phyloP scores from a whole-genome alignment of 2,797 vertebrate genomes.

The Labroides dimidiatus region DNA sequence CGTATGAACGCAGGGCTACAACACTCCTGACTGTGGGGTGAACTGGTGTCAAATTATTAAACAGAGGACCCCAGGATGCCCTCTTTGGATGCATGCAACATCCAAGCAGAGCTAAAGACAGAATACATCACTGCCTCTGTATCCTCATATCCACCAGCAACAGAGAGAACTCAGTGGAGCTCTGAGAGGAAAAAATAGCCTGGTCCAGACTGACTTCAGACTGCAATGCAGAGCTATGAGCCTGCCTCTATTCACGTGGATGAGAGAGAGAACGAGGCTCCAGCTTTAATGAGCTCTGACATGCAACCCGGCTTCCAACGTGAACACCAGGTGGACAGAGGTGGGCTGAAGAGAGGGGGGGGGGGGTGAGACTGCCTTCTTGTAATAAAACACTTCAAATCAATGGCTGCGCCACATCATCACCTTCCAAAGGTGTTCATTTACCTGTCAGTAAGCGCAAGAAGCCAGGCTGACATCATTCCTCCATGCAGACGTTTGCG shows the following conservation, averaged over 20 bases:
- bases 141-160: conserved; percentile 34
- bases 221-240: conserved; percentile 81
- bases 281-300: conserved; percentile 70
- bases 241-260: conserved; percentile 65
- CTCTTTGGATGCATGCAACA: conserved; percentile 20
- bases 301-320: conserved; percentile 56
- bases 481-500: conserved; percentile 42
- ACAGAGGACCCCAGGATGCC: conserved; percentile 12
- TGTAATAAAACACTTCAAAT: conserved; percentile 33
- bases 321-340: conserved; percentile 66
- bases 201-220: conserved; percentile 67
- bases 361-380: conserved; percentile 10
- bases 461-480: conserved; percentile 32
- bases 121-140: conserved; percentile 24
- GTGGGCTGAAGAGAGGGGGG: conserved; percentile 10
- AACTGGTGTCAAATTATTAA: conserved; percentile 22
- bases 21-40: conserved; percentile 10
- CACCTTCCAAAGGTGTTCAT: conserved; percentile 59
- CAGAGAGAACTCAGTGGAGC: conserved; percentile 52
- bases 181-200: conserved; percentile 46
- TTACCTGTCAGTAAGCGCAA: conserved; percentile 48
- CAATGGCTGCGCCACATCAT: conserved; percentile 55
- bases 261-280: conserved; percentile 47
- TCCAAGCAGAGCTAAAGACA: conserved; percentile 15
- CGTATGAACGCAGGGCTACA: neutral